Base-by-base conservation (phyloP, 2,113 vertebrate genomes). In the Poeciliopsis prolifica region DNA sequence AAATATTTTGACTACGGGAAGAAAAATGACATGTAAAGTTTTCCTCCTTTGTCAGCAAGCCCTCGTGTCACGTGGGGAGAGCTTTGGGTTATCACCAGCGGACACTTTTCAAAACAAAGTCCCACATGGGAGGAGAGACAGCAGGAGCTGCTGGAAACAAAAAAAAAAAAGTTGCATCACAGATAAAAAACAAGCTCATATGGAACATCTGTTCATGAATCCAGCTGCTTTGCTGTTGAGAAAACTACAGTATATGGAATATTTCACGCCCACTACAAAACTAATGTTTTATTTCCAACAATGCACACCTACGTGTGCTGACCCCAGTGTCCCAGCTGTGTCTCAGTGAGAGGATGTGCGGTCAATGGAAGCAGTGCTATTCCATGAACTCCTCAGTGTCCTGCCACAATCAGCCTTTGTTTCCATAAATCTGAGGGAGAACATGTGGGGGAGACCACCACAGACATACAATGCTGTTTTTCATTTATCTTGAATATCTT, bases 351-450 rank as follows among this genome's bases (percentile, higher is more conserved):
- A 73, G 35, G 48, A 87, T 83, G 69, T 83, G 69, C 77, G 68
- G 75, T 83, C 76, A 81, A 74, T 80, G 68, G 67, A 54, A 75
- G 40, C 28, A 44, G 74, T 54, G 77, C 79, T 70, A 61, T 78
- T 26, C 60, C 51, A 72, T 65, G 72, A 79, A 90, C 88, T 81
- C 77, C 66, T 84, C 33, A 15, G 69, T 28, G 79, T 81, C 72
- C 77, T 75, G 71, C 78, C 70, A 87, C 86, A 89, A 78, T 87
- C 30, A 42, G 77, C 74, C 87, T 85, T 83, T 88, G 75, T 88
- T 74, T 81, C 54, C 60, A 73, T 72, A 70, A 28, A 72, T 79
- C 65, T 77, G 58, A 71, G 74, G 67, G 70, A 68, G 61, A 37
- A 63, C 78, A 75, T 79, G 77, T 75, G 74, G 42, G 68, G 67